Evolutionary conservation across 1,140 invertebrate genomes (phyloP), one percentile per base, ranked within the genome.

Genomic region (Stenopsyche tienmushanensis): DNA sequence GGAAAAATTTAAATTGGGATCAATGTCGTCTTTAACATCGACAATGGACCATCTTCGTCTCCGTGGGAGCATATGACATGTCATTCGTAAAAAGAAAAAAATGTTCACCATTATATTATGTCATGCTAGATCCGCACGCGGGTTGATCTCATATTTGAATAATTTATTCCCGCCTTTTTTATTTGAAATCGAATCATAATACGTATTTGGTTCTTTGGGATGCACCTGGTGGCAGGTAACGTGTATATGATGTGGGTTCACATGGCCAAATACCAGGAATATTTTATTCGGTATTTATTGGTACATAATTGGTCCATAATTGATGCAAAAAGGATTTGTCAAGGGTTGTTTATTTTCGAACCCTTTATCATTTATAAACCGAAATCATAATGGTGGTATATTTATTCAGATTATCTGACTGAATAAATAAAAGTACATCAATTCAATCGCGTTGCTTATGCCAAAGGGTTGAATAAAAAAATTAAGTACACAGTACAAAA

Each of bases 1-100:
- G 41, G 57, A 59, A 59, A 50, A 53, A 39, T 63, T 67, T 58
- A 67, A 67, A 67, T 63, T 63, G 60, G 59, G 59, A 67, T 67
- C 65, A 67, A 57, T 63, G 65, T 67, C 65, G 50, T 67, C 59
- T 67, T 66, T 54, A 47, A 41, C 50, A 20, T 39, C 62, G 39
- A 67, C 65, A 67, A 67, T 62, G 41, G 64, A 10, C 18, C 44
- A 50, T 49, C 41, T 20, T 21, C 25, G 20, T 13, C 50, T 53
- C 20, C 23, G 24, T 45, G 18, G 57, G 45, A n/a, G 34, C 17
- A 62, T 23, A 26, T 62, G 25, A 62, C 58, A 62, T 59, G 55
- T 59, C 21, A 20, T 24, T n/a, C 39, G 15, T 18, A 41, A 59
- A 41, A 54, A 62, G 13, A 34, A 34, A 34, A 7, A 34, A 34